Conservation (phyloP, 2,888 invertebrate species). For the Plagiodera versicolora region DNA sequence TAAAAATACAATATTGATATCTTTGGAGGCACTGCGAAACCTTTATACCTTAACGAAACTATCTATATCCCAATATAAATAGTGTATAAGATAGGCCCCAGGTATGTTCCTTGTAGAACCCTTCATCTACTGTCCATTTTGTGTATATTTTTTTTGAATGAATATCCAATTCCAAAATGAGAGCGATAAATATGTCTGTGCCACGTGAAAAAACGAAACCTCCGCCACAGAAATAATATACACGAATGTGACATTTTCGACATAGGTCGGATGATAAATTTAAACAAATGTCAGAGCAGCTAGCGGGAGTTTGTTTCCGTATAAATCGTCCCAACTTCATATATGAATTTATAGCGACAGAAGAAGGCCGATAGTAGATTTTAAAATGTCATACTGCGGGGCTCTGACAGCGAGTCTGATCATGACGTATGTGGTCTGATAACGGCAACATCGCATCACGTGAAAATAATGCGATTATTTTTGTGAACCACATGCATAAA, state of each 20-base stretch:
- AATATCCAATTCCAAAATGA: constrained; percentile 9
- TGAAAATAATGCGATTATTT: no score
- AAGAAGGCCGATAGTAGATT: constrained; percentile 45
- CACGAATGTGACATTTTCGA: constrained; percentile 27
- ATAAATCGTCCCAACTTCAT: constrained; percentile 45
- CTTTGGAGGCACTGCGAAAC: no score
- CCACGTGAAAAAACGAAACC: constrained; percentile 19
- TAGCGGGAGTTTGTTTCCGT: constrained; percentile 40
- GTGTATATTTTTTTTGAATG: no score
- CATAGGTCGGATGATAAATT: constrained; percentile 40
- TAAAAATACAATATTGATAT: no score
- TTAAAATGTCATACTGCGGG: constrained; percentile 46
- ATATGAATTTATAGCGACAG: constrained; percentile 42
- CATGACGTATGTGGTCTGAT: constrained; percentile 40
- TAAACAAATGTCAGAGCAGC: constrained; percentile 46
- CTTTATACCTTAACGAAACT: no score
- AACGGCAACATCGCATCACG: neutral
- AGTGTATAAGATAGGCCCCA: no score
- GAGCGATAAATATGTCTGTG: constrained; percentile 6
- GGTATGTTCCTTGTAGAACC: no score
- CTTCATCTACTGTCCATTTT: no score
- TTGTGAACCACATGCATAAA: no score
- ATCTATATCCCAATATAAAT: no score
- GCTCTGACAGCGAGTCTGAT: constrained; percentile 30
- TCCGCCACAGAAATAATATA: constrained; percentile 22